Percentiles rank a stretch among this genome's conserved stretches.
These are phyloP conservation scores for Lypha dubia DNA, from an alignment of 2,888 invertebrate genomes.

Conservation along the genomic window DNA sequence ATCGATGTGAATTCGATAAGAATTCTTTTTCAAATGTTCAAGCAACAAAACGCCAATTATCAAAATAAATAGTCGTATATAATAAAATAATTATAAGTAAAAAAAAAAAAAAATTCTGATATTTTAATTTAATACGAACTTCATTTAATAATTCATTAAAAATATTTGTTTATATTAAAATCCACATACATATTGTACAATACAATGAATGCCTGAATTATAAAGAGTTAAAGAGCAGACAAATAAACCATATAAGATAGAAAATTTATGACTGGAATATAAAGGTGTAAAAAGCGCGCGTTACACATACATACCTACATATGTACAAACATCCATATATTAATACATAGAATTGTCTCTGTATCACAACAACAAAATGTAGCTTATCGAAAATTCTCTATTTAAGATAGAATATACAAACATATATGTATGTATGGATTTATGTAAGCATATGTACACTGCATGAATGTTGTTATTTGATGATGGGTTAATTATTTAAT, in stretches of 20 bases:
- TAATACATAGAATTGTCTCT: slow-evolving; percentile 3
- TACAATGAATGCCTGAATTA: neutral
- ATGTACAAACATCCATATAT: too few species aligned
- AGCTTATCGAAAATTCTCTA: slow-evolving; percentile 37
- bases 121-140: slow-evolving; percentile 15
- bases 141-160: slow-evolving; percentile 29
- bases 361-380: slow-evolving; percentile 1
- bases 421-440: neutral
- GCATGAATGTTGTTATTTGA: slow-evolving; percentile 3
- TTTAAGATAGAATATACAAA: slow-evolving; percentile 15
- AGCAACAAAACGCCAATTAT: neutral
- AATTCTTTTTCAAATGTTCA: neutral
- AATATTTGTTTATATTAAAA: slow-evolving; percentile 18
- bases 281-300: slow-evolving; percentile 32
- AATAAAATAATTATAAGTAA: neutral
- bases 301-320: neutral
- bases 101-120: neutral
- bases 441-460: neutral
- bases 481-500: slow-evolving; percentile 70
- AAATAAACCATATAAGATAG: slow-evolving; percentile 52
- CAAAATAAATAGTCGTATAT: neutral
- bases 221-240: slow-evolving; percentile 25
- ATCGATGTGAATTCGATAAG: neutral
- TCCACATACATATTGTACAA: slow-evolving; percentile 3
- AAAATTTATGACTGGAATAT: slow-evolving; percentile 58